These are phyloP conservation scores for Hyalella azteca DNA, from an alignment of 2,888 invertebrate species.

Conservation along the genomic window DNA sequence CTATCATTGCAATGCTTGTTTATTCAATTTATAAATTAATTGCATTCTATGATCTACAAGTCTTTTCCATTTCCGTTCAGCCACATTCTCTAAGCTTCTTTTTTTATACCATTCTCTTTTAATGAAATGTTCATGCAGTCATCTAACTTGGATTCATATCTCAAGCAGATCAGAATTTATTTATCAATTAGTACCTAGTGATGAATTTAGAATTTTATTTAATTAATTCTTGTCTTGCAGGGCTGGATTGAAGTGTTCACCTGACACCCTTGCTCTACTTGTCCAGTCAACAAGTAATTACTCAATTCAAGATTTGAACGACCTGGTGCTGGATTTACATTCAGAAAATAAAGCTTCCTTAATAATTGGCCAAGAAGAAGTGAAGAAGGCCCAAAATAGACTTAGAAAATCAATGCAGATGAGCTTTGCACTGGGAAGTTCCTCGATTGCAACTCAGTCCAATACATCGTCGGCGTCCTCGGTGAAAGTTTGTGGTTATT, in stretches of 20 bases:
- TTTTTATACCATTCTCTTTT: background rate
- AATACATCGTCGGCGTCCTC: background rate
- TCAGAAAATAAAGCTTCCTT: background rate
- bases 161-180: background rate
- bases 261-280: background rate
- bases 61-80: background rate
- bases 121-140: background rate
- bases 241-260: background rate
- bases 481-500: conserved; percentile 41
- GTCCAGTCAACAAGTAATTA: background rate
- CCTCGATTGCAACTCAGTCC: background rate
- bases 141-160: background rate
- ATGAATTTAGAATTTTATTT: background rate
- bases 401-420: background rate
- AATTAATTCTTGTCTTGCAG: background rate
- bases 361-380: background rate
- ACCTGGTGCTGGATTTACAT: background rate
- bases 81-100: background rate
- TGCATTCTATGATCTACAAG: background rate
- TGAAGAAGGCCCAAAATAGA: background rate
- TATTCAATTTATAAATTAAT: too few relatives aligned
- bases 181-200: background rate
- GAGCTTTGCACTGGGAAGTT: background rate
- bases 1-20: too few relatives aligned
- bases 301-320: background rate